Evolutionary conservation across 2,113 vertebrate genomes (phyloP).

Genomic region (Lota lota): DNA sequence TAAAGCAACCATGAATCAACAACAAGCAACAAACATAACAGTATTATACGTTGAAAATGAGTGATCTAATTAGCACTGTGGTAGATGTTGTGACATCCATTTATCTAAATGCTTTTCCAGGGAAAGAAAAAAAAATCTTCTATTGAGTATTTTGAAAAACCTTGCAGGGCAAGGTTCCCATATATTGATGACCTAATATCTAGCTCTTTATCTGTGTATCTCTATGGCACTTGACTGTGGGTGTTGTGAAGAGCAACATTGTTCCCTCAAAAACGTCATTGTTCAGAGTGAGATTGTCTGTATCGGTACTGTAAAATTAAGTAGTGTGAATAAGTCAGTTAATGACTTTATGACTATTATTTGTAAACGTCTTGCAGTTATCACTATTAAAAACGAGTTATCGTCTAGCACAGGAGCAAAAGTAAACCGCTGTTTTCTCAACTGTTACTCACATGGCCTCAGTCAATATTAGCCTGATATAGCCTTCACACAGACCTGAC

Average conservation of each 20-base stretch:
- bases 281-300: slow-evolving; percentile 17
- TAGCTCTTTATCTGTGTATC: slow-evolving; percentile 29
- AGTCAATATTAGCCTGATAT: neutral
- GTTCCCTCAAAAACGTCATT: slow-evolving; percentile 20
- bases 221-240: slow-evolving; percentile 47
- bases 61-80: slow-evolving; percentile 32
- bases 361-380: neutral
- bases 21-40: slow-evolving; percentile 27
- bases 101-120: slow-evolving; percentile 25
- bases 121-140: slow-evolving; percentile 19
- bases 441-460: neutral
- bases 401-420: no score
- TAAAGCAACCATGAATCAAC: neutral
- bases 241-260: slow-evolving; percentile 48
- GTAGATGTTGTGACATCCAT: slow-evolving; percentile 14
- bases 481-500: neutral
- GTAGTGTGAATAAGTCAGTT: slow-evolving; percentile 23
- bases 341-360: slow-evolving; percentile 25
- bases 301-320: slow-evolving; percentile 23
- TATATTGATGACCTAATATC: slow-evolving; percentile 31
- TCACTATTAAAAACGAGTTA: no score
- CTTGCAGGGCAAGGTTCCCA: slow-evolving; percentile 72
- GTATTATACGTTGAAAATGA: slow-evolving; percentile 52
- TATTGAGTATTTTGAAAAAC: slow-evolving; percentile 49
- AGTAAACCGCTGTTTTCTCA: no score